Evolutionary conservation across 2,888 invertebrate genomes (phyloP), one percentile per base, ranked within the genome.

Genomic region (Rhaphigaster nebulosa): DNA sequence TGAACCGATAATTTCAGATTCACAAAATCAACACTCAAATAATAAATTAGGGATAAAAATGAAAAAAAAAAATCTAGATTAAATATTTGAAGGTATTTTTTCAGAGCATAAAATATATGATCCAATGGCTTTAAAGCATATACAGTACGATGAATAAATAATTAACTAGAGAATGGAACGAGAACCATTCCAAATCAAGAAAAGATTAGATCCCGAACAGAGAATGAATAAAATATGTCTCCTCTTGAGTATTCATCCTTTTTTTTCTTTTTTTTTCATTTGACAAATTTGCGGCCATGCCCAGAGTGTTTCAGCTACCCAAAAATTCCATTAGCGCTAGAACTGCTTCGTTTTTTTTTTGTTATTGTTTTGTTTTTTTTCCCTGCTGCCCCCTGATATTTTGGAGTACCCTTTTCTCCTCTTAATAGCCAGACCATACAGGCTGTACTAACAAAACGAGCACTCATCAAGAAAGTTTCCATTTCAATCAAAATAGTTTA

Each of bases 271-370:
- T 84, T 45, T 84, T 50, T 50, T 23, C 84, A 45, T n/a, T 41
- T 41, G 45, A 84, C 84, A 50, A 84, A 50, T 84, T 84, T 50
- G 84, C 45, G 45, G 45, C 84, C 13, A 45, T 45, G 84, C n/a
- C 84, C 45, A 45, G 70, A 84, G 6, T 84, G 84, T 84, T 15
- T 1, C n/a, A 50, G 84, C 84, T 84, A 84, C 84, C 84, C 45
- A 84, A 84, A 84, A 84, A 84, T 84, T 84, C 84, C 84, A 84
- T 84, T 84, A 84, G 84, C 26, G n/a, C 45, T 15, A 50, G 84
- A 50, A 45, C 26, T n/a, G n/a, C 45, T n/a, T n/a, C 4, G 12
- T 41, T 45, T 41, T 84, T 84, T 84, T 80, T 41, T 76, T n/a
- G 1, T n/a, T n/a, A n/a, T n/a, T n/a, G n/a, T n/a, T n/a, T n/a